Base-by-base conservation (phyloP, 2,888 invertebrate genomes). In the Zaprionus bogoriensis region DNA sequence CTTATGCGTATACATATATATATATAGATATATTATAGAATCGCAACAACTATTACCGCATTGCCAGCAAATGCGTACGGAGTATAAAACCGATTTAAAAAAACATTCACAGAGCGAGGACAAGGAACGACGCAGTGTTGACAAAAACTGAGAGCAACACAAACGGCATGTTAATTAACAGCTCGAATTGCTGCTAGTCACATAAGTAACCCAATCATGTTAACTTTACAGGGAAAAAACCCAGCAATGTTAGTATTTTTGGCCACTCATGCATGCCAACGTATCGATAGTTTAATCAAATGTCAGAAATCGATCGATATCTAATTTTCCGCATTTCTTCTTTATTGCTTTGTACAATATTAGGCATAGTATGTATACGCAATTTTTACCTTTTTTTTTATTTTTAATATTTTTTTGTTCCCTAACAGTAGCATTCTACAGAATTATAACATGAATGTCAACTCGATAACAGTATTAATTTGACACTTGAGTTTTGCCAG, bases 141-240 rank as follows among this genome's bases (percentile, higher is more conserved):
- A 70, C 70, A 70, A 75, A 70, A 70, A 75, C 65, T 70, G 23
- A 63, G 65, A 50, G 54, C 62, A 68, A 74, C 48, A 74, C 51
- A 74, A 38, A 20, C 36, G 20, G 12, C 17, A 67, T 67, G 70
- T 69, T 74, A 60, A 28, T 42, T 68, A 74, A 68, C 74, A 69
- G 61, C 19, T n/a, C 9, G 2, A 12, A 2, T 7, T 28, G 4
- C 28, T 46, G 46, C 25, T 53, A 41, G 10, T 36, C 14, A 36
- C 32, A 36, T 12, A 4, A 17, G 17, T n/a, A 36, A 36, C 9
- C 32, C 17, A 36, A 17, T 36, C 14, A 36, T 36, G 32, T 36
- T 12, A 17, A 36, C 7, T 14, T 36, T 17, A 7, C 32, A 32
- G 32, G 9, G 32, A 9, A 14, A 36, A 36, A 17, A 14, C 14